Conservation (phyloP, 35 echinoderm and acorn worm genomes). For the Apostichopus japonicus region DNA sequence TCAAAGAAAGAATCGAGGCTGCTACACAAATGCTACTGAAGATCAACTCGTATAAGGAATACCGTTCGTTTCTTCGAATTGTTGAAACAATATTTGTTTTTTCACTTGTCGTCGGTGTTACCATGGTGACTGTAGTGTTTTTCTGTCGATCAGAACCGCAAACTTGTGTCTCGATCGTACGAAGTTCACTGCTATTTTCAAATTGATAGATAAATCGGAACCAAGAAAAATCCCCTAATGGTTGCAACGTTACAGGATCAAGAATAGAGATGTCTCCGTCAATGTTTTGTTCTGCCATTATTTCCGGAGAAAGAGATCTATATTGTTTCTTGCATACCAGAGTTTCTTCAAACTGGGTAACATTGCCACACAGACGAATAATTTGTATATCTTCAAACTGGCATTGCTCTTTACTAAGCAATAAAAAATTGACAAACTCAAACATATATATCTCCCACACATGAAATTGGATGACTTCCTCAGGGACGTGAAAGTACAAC, state of each 20-base stretch:
- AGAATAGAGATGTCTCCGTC: background rate
- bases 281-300: background rate
- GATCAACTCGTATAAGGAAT: background rate
- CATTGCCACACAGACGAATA: background rate
- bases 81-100: background rate
- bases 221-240: background rate
- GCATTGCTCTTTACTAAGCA: background rate
- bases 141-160: background rate
- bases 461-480: too few species aligned
- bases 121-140: too few species aligned
- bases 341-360: background rate
- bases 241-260: background rate
- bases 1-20: background rate
- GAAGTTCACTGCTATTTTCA: background rate
- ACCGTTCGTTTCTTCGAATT: too few species aligned
- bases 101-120: background rate
- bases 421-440: too few species aligned
- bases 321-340: background rate
- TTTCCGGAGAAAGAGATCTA: background rate
- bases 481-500: too few species aligned
- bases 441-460: too few species aligned
- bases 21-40: slow-evolving; percentile 34
- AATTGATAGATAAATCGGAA: background rate
- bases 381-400: background rate
- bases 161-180: background rate